A percentile compares a stretch with the other conserved stretches of the same genome.
phyloP scores from a whole-genome alignment of 2,113 vertebrate genomes.

The Centrocercus urophasianus region DNA sequence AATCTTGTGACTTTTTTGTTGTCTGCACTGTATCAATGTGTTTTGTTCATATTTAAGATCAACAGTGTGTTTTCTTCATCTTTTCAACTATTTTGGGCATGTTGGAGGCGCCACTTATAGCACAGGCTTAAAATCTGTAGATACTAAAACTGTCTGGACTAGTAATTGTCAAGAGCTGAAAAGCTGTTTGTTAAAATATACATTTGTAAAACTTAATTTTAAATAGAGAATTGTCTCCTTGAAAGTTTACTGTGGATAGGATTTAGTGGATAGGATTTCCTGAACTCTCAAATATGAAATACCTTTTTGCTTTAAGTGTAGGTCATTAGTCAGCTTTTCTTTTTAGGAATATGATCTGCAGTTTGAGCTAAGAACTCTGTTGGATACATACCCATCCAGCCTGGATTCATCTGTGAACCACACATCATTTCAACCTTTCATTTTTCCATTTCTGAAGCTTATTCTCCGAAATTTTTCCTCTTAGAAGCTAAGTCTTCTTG shows the following conservation, averaged over 20 bases:
- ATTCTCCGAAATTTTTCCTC: slow-evolving; percentile 20
- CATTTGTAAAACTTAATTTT: slow-evolving; percentile 23
- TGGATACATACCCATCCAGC: background rate
- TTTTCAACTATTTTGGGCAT: background rate
- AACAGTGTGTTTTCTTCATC: background rate
- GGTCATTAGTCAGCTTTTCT: slow-evolving; percentile 14
- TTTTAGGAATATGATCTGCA: slow-evolving; percentile 29
- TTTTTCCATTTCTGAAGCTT: background rate
- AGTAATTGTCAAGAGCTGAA: slow-evolving; percentile 27
- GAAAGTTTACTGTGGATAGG: background rate
- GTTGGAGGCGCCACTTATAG: background rate
- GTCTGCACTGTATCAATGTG: background rate
- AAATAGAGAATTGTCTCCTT: background rate
- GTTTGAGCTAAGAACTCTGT: background rate
- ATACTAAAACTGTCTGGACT: background rate
- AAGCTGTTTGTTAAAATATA: slow-evolving; percentile 4
- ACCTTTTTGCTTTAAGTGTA: background rate
- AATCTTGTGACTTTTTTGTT: slow-evolving; percentile 11
- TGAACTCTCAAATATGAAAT: slow-evolving; percentile 14
- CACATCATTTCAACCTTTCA: background rate
- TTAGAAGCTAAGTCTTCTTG: background rate
- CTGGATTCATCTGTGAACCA: background rate
- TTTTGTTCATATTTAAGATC: background rate
- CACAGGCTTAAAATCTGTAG: background rate
- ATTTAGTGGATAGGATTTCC: slow-evolving; percentile 37